Base-by-base conservation (phyloP, 1,140 invertebrate genomes). In the Drosophila teissieri region DNA sequence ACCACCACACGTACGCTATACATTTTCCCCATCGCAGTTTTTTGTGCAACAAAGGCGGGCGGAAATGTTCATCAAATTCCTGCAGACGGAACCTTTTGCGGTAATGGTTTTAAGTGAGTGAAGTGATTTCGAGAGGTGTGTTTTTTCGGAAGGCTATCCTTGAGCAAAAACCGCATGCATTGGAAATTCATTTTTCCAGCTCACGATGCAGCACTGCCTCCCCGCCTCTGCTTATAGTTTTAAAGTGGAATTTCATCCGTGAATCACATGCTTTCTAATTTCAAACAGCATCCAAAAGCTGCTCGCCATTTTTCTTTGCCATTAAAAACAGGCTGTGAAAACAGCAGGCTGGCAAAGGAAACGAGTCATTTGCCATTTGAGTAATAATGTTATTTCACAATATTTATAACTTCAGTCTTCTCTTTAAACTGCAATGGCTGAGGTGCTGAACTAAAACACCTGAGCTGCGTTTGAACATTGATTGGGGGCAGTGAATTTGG, bases 1-100 rank as follows among this genome's bases (percentile, higher is more conserved):
- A 36, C 31, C 48, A 31, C 31, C 31, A 53, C 31, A 36, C 51
- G 19, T 19, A 22, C 54, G 57, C 37, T 19, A 22, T 42, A 55
- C 12, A 44, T 31, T 48, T 52, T 61, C 14, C 19, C 17, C 19
- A 19, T 19, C 19, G 19, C 19, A 19, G 1, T 11, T 27, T 57
- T 11, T 55, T 45, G 53, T 63, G 44, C 48, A 42, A 64, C 61
- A 48, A 57, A 63, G 57, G 42, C 39, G 19, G 31, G 22, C 34
- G 42, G 36, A 78, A 75, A 46, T 55, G 55, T 64, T 56, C 36
- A 64, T 27, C 51, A 46, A 55, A 65, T 54, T 37, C 36, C 54
- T 49, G 40, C 45, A 54, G 46, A 27, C 27, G 27, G 17, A 52
- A 45, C 56, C 39, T 51, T 45, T 75, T 73, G 45, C 24, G 39